phyloP scores from a whole-genome alignment of 2,888 invertebrate genomes.

The Leucophenga maculata region DNA sequence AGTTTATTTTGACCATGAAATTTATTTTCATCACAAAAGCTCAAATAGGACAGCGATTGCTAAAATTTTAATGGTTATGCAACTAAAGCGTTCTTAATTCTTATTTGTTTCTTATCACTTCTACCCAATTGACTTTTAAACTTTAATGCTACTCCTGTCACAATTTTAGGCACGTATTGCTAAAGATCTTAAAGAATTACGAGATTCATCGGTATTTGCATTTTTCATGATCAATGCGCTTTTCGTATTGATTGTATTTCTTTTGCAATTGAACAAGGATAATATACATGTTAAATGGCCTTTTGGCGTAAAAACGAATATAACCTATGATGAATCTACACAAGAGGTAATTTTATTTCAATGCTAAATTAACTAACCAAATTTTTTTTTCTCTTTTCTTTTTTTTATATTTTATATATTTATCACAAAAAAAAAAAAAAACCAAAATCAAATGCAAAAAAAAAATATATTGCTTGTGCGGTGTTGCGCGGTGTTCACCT shows the following conservation, averaged over 20 bases:
- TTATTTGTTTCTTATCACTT: no score
- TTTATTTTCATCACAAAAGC: no score
- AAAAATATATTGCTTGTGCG: constrained; percentile 50
- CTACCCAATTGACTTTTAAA: no score
- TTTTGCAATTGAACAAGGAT: constrained; percentile 98
- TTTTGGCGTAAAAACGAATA: constrained; percentile 93
- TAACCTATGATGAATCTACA: constrained; percentile 89
- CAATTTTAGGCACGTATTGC: constrained; percentile 90
- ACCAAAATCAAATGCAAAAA: constrained; percentile 30
- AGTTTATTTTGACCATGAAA: no score
- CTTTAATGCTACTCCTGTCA: neutral
- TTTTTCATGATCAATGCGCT: constrained; percentile 99
- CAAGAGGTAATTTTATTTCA: constrained; percentile 85
- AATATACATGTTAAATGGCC: constrained; percentile 97
- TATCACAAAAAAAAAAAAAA: constrained; percentile 34
- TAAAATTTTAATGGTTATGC: no score
- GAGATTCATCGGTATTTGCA: constrained; percentile 95
- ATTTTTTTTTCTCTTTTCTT: constrained; percentile 59
- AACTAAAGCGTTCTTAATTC: no score
- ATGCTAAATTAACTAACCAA: constrained; percentile 68
- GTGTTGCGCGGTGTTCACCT: constrained; percentile 52
- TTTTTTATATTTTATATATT: constrained; percentile 49
- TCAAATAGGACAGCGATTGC: no score
- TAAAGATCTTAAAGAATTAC: constrained; percentile 91
- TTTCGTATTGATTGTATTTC: constrained; percentile 98